Conservation (phyloP, 2,113 vertebrate species). For the Gallinago media region DNA sequence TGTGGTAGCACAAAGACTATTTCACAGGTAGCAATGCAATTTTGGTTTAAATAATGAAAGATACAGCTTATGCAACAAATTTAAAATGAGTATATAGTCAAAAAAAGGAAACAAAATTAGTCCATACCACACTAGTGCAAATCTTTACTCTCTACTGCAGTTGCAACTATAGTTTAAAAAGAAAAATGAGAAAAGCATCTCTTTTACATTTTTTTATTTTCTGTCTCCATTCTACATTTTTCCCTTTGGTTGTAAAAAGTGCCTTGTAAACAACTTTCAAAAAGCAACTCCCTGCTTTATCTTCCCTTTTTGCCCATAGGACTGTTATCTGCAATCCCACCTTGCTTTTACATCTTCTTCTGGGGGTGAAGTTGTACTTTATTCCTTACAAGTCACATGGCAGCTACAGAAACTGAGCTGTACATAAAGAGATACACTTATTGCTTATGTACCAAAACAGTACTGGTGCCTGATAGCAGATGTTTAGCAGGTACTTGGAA, state of each 20-base stretch:
- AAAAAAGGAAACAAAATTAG: neutral
- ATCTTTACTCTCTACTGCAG: neutral
- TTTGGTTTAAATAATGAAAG: neutral
- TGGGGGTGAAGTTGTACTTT: neutral
- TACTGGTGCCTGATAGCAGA: neutral
- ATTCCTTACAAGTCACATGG: neutral
- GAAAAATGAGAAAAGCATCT: too few relatives aligned
- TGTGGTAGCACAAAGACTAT: neutral
- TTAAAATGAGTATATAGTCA: neutral
- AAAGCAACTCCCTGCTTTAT: neutral
- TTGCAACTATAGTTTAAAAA: neutral
- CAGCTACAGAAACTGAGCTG: constrained; percentile 3
- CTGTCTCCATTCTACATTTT: neutral
- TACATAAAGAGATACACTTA: neutral
- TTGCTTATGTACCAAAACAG: neutral
- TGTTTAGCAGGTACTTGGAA: neutral
- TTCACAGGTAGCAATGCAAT: neutral
- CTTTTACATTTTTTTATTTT: neutral
- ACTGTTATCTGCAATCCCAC: constrained; percentile 41
- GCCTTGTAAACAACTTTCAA: neutral
- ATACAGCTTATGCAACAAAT: neutral
- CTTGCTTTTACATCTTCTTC: neutral
- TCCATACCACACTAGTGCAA: neutral
- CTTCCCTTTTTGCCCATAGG: neutral
- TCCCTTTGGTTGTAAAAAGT: neutral